Evolutionary conservation across 1,140 invertebrate species (phyloP), one percentile per base, ranked within the genome.

Genomic region (Yoshiicerus persimilis): DNA sequence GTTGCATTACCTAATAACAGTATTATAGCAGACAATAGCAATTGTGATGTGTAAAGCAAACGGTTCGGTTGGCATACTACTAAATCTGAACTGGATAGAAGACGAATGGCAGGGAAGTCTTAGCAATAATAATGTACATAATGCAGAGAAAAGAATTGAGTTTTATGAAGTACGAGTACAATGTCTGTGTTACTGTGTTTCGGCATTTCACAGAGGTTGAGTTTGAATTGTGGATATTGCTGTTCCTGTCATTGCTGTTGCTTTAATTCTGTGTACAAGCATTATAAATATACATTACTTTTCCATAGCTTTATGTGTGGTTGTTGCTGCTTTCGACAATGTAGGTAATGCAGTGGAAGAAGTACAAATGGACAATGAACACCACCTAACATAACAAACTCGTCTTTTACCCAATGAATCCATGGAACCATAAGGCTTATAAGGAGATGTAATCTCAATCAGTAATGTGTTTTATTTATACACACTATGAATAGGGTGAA

Each of bases 171-270:
- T 30, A 70, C 30, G 32, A 80, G 75, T 38, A 36, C 75, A 34
- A 36, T 80, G 75, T 38, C 11, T 36, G n/a, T n/a, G 62, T 80
- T 32, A 36, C 30, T 80, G 16, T 80, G 30, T 80, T 36, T 80
- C 75, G 75, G 75, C 75, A 80, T 80, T 80, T 80, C 75, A 80
- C 75, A 80, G 75, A 80, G 75, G 75, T 80, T 80, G 34, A 80
- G 34, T n/a, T 36, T 80, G 75, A 38, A 80, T 80, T 80, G 75
- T 80, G 34, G 32, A 13, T 38, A 13, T 23, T 80, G 34, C 27
- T 34, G 75, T 80, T 80, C 32, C 75, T 80, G 75, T 80, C 75
- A 38, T 80, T 38, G 75, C 34, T 80, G n/a, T 36, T 80, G 16
- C 75, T 36, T 80, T 80, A 80, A 80, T 56, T 56, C 47, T 56